Evolutionary conservation across 2,113 vertebrate genomes (phyloP), one percentile per base, ranked within the genome.

Genomic region (Chionomys nivalis): DNA sequence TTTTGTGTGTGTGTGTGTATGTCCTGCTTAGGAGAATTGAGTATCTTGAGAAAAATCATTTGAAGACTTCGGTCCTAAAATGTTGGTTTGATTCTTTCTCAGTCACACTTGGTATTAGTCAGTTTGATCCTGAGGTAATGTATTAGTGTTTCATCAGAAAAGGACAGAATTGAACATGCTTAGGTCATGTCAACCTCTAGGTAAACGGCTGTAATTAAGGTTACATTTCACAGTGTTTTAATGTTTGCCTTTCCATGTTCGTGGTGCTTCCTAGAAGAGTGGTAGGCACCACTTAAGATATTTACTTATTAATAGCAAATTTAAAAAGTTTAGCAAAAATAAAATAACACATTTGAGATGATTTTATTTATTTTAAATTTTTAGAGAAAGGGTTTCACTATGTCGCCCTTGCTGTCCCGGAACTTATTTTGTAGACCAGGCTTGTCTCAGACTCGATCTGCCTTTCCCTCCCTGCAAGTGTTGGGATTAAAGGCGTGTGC

Each of bases 61-160:
- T 58, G 55, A 52, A 47, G 65, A 11, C 92, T 78, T 94, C 58
- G 70, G 36, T 94, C 92, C 49, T 92, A 78, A 96, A 87, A 68
- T 75, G 33, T 36, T 79, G 65, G 47, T 86, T 58, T 66, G 52
- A 94, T 86, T 91, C 17, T 73, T 65, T 86, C n/a, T 79, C 31
- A 68, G 4, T 94, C n/a, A 28, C 42, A 78, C 12, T 76, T 78
- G 31, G 14, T 93, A 47, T 88, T 86, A 89, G 21, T 95, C 19
- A 81, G 26, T 36, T 73, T 75, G 42, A 65, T 75, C n/a, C 49
- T 88, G 49, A 89, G 33, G 33, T 87, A 77, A 36, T 81, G 12
- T 93, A 49, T 65, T 28, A 72, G 13, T 13, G 93, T 91, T 75
- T 96, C 39, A 95, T 39, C 33, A 75, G 82, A 42, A 90, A 75